These are phyloP conservation scores for Somateria mollissima DNA, from an alignment of 2,797 vertebrate species.

Conservation along the genomic window DNA sequence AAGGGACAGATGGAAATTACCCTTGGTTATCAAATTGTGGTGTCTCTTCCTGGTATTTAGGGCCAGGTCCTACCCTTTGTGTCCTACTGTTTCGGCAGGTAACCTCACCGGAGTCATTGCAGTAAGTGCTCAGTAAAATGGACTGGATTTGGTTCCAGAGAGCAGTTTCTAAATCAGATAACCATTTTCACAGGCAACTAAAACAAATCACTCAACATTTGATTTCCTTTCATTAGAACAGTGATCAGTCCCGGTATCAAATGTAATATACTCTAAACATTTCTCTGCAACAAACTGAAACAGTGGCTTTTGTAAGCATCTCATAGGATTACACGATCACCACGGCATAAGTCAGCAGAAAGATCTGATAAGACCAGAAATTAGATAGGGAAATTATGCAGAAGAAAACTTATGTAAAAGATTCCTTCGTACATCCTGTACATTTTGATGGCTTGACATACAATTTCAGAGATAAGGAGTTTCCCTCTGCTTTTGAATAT, in stretches of 20 bases:
- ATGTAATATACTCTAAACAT: background rate
- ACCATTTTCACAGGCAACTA: background rate
- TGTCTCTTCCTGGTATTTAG: background rate
- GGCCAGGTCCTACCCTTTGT: background rate
- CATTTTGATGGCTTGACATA: slow-evolving; percentile 47
- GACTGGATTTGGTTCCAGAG: background rate
- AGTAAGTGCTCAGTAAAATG: background rate
- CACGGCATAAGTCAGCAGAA: slow-evolving; percentile 7
- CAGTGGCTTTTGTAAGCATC: background rate
- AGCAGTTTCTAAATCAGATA: background rate
- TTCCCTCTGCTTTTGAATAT: slow-evolving; percentile 30
- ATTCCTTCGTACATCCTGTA: background rate
- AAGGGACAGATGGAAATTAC: background rate
- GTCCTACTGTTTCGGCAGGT: background rate
- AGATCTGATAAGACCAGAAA: background rate
- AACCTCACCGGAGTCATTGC: rapidly evolving
- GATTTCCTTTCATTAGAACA: background rate
- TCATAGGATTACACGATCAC: background rate
- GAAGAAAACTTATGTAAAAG: background rate
- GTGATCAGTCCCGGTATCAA: background rate
- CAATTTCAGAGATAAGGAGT: slow-evolving; percentile 42
- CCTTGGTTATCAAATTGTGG: background rate
- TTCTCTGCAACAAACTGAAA: background rate
- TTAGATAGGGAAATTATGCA: slow-evolving; percentile 19
- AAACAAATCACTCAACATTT: background rate